Percentiles rank a stretch among this genome's conserved stretches.
Conservation (phyloP, 2,797 vertebrate species). For the Scolopax rusticola region DNA sequence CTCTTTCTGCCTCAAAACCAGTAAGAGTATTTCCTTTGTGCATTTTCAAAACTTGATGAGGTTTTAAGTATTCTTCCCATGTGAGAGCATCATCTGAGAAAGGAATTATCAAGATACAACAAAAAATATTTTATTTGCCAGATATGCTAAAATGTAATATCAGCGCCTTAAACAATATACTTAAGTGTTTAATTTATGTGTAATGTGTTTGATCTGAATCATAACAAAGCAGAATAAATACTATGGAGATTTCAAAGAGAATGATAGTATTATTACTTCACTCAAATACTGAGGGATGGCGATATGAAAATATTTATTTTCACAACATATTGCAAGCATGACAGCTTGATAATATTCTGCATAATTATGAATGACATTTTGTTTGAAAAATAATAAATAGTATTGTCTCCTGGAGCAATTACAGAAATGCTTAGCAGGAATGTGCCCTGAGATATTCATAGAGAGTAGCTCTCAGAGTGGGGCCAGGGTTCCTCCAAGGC, state of each 20-base stretch:
- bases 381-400: slow-evolving; percentile 11
- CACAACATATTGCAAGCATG: background rate
- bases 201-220: background rate
- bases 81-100: background rate
- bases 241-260: slow-evolving; percentile 6
- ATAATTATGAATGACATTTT: slow-evolving; percentile 10
- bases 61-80: background rate
- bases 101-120: background rate
- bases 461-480: background rate
- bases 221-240: background rate
- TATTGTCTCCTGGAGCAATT: background rate
- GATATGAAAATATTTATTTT: slow-evolving; percentile 9
- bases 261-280: background rate
- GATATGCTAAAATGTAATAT: background rate
- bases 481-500: background rate
- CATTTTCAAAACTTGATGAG: slow-evolving; percentile 11
- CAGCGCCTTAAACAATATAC: background rate
- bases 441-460: background rate
- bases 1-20: background rate
- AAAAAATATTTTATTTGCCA: background rate
- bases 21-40: background rate
- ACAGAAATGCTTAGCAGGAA: background rate
- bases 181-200: slow-evolving; percentile 11
- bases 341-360: slow-evolving; percentile 12
- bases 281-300: background rate